Evolutionary conservation across 2,888 invertebrate genomes (phyloP), one percentile per base, ranked within the genome.

Genomic region (Gortyna flavago): DNA sequence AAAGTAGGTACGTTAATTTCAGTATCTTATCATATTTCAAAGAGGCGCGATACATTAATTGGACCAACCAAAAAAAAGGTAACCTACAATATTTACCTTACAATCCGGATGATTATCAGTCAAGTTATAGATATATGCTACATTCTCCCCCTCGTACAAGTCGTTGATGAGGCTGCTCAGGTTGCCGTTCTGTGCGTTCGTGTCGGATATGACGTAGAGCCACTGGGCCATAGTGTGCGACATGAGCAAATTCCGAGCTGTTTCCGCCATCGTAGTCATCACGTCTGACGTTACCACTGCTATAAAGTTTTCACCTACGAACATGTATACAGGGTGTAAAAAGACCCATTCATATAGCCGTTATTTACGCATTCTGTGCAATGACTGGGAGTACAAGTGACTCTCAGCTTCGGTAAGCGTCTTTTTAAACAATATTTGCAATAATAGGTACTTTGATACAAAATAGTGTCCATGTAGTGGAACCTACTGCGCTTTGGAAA

Each of bases 141-240:
- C 95, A 92, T 99, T 98, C 88, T 98, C 98, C 0, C 99, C 99
- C 91, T 98, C 98, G 25, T 96, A 96, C 44, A 98, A 93, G 1
- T 97, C 93, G 83, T 97, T 97, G 64, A 97, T 95, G 41, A 98
- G 96, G 32, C 95, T 94, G 0, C 97, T 93, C 9, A 97, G 91
- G 89, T 98, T 97, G 1, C 95, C 95, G 7, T 95, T 93, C 7
- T 93, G 93, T 0, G 88, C 90, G 76, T 97, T 94, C 0, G 97
- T 97, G 77, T 98, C 98, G 0, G 98, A 97, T 72, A 98, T 95
- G 59, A 98, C 96, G 91, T 98, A 98, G n/a, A 99, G 92, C 98
- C 99, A 99, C 91, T 98, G 98, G 83, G 97, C 98, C 87, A 96
- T 97, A 0, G 98, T 97, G 89, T 98, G 97, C 0, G 98, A 97